Conservation (phyloP, 2,113 vertebrate genomes). For the human region GRCh38 chr4:99417501-99418000, state of each 20-base stretch:
- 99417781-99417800: background rate
- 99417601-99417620: background rate
- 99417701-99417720: background rate
- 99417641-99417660: too few relatives aligned
- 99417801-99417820: background rate
- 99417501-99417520: rapidly evolving
- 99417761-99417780: background rate
- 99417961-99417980: background rate
- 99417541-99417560: background rate
- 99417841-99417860: background rate
- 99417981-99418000: background rate
- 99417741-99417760: background rate
- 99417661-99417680: background rate
- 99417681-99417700: background rate
- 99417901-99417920: background rate
- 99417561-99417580: background rate
- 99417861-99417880: background rate
- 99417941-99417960: background rate
- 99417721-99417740: background rate
- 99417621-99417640: background rate
- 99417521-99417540: rapidly evolving
- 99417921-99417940: background rate
- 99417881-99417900: background rate
- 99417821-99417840: background rate
- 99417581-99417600: too few relatives aligned